Base-by-base conservation (phyloP, 2,797 vertebrate species). In the Xyrichtys novacula region DNA sequence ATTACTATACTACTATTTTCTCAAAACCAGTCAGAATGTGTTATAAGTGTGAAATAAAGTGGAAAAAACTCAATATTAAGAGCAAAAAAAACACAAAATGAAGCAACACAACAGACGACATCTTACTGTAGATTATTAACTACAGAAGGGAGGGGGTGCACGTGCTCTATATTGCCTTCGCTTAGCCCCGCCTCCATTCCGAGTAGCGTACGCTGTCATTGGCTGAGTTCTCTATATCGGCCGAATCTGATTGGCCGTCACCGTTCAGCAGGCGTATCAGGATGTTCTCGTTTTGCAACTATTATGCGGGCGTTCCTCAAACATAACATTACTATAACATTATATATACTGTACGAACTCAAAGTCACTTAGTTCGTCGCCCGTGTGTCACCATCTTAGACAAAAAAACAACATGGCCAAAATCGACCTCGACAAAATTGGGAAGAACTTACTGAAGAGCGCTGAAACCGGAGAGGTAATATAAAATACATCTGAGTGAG, bases 381-480 rank as follows among this genome's bases (percentile, higher is more conserved):
- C 1, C 2, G 15, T 28, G n/a, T 14, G 12, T 19, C 22, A 7
- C 44, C 14, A 1, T 25, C 5, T 12, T 15, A 15, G 19, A 25
- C 76, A 74, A 59, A 95, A n/a, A n/a, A n/a, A n/a, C n/a, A n/a
- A n/a, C n/a, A n/a, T 95, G 95, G 79, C 87, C 1, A 62, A 72
- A 4, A 50, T 96, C 8, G 92, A 96, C 54, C 84, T 96, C 11
- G 74, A 29, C 4, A 82, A 84, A 49, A 66, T 95, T 36, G 94
- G 94, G 23, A 86, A 92, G 2, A 92, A 95, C 49, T 25, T 87
- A 40, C 36, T 96, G 71, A 95, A 94, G 65, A 92, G 84, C 46
- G 61, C 78, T 0, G 88, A 89, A 23, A 93, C 86, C 9, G 94
- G 92, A 49, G 91, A 95, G 95, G 95, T 96, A 71, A 63, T 0